Percentiles rank a stretch among this genome's conserved stretches.
phyloP scores from a whole-genome alignment of 2,113 vertebrate species.

The Psittacus erithacus region DNA sequence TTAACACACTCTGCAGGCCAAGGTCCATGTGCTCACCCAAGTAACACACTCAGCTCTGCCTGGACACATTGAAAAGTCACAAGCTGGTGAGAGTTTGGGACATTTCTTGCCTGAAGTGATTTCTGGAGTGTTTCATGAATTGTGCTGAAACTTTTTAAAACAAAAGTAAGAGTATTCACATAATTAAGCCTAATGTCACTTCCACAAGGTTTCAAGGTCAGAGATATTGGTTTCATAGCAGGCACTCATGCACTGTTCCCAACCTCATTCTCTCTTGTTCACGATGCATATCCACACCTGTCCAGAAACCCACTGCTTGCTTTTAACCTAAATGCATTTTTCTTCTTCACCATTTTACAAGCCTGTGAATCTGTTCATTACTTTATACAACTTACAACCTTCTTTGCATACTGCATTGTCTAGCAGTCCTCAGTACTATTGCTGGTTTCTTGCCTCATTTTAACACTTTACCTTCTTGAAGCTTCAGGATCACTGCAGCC shows the following conservation, averaged over 20 bases:
- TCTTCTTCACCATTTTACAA: conserved; percentile 7
- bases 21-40: not conserved
- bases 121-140: not conserved
- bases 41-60: not conserved
- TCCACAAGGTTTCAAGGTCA: not conserved
- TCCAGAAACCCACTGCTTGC: conserved; percentile 15
- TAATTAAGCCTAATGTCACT: not conserved
- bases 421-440: not conserved
- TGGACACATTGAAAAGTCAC: not conserved
- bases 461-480: not conserved
- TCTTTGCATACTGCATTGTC: not conserved
- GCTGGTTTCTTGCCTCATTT: not conserved
- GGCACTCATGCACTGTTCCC: not conserved
- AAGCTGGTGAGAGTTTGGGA: not conserved
- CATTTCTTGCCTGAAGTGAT: not conserved
- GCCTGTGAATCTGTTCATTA: conserved; percentile 12
- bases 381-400: not conserved
- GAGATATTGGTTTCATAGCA: not conserved
- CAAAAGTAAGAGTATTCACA: not conserved
- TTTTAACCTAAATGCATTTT: conserved; percentile 36
- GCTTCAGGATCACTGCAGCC: not conserved
- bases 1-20: not conserved
- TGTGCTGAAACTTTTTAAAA: not conserved
- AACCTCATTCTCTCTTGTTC: not conserved
- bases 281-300: not conserved